Base-by-base conservation (phyloP, 1,140 invertebrate genomes). In the Scylla paramamosain region DNA sequence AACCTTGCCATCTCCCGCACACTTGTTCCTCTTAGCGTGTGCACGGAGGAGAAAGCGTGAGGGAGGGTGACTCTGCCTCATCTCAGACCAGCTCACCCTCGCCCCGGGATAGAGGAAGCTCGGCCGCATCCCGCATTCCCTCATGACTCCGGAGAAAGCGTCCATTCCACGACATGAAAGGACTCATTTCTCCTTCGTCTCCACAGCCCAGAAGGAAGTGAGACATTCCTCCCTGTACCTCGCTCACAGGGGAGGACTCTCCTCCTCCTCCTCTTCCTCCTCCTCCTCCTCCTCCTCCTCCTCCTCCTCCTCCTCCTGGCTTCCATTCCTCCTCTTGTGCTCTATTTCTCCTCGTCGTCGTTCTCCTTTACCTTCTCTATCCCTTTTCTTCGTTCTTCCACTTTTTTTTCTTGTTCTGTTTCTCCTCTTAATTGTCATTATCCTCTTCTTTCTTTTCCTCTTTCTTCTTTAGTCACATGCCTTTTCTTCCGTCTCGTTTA, bases 171-270 rank as follows among this genome's bases (percentile, higher is more conserved):
- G 67, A 77, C 67, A 77, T 77, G 67, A 77, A 77, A 77, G 67
- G 67, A 77, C 20, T 77, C 67, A 77, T 77, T 77, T 77, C 67
- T 77, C 67, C 67, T 77, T 77, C 67, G 67, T 77, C 67, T 77
- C 67, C 67, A 77, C 67, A 77, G 20, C 67, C 67, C 67, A 77
- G 67, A 77, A 77, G 67, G 67, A 77, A 77, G 67, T 77, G 67
- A 77, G 67, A 77, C 67, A 77, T 77, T 77, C 67, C 67, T 77
- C 67, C 25, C 12, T 77, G 67, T 77, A 77, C 67, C 67, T 77
- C 20, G 67, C 20, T 20, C 20, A 39, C 39, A 20, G 25, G 67
- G n/a, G 20, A 25, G 25, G 67, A 77, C 6, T 77, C 67, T 7
- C 20, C 8, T 77, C 67, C 67, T 67, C 59, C 59, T 67, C 59